A percentile compares a stretch with the other conserved stretches of the same genome.
Evolutionary conservation across 2,113 vertebrate genomes (phyloP).

Genomic region (Cyprinodon variegatus): DNA sequence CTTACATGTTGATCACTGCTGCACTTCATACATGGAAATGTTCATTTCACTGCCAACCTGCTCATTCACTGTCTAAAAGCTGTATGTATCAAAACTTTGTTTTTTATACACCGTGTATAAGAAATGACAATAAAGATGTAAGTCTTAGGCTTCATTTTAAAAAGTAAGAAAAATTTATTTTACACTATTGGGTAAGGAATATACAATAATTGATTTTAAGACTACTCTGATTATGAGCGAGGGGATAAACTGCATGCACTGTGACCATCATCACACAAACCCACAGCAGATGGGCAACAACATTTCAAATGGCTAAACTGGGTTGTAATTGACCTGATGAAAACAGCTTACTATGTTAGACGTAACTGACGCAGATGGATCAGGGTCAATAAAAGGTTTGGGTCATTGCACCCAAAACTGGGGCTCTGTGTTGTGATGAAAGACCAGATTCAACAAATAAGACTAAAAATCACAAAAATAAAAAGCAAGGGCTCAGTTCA

Average conservation of each 20-base stretch:
- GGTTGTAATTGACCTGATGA: background rate
- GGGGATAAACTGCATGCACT: background rate
- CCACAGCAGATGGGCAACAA: background rate
- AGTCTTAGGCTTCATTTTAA: too few relatives aligned
- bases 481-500: constrained; percentile 12
- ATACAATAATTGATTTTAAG: too few relatives aligned
- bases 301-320: background rate
- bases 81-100: too few relatives aligned
- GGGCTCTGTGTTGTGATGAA: constrained; percentile 27
- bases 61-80: too few relatives aligned
- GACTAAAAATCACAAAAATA: constrained; percentile 43
- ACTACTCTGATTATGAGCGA: constrained; percentile 2
- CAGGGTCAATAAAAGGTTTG: constrained; percentile 53
- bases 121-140: too few relatives aligned
- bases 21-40: too few relatives aligned
- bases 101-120: too few relatives aligned
- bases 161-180: too few relatives aligned
- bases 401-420: constrained; percentile 40
- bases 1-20: too few relatives aligned
- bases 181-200: too few relatives aligned
- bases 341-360: constrained; percentile 14
- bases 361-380: constrained; percentile 47
- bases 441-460: constrained; percentile 25
- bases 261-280: background rate
- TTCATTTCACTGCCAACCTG: too few relatives aligned